These are phyloP conservation scores for Gallinago undulata DNA, from an alignment of 2,113 vertebrate genomes.

Conservation along the genomic window DNA sequence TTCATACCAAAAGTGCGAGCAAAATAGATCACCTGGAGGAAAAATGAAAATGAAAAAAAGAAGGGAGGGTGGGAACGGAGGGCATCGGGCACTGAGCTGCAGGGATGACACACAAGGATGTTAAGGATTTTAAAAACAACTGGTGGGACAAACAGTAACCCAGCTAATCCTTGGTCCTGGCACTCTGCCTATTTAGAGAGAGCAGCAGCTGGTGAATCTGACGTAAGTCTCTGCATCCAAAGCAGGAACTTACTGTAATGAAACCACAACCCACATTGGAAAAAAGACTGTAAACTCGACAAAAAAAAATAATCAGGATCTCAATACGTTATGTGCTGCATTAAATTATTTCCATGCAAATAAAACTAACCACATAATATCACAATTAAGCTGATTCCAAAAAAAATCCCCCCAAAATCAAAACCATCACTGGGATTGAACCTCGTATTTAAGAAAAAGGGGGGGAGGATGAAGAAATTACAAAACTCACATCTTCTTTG, in stretches of 20 bases:
- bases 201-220: constrained; percentile 64
- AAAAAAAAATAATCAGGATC: constrained; percentile 25
- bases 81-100: background rate
- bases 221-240: constrained; percentile 56
- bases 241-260: constrained; percentile 56
- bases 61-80: background rate
- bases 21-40: background rate
- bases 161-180: constrained; percentile 62
- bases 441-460: background rate
- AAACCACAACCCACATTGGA: constrained; percentile 40
- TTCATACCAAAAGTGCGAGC: background rate
- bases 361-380: background rate
- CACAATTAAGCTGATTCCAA: background rate
- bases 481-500: background rate
- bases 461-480: background rate
- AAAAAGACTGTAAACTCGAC: constrained; percentile 37
- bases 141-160: constrained; percentile 49
- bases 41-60: background rate
- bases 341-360: constrained; percentile 8
- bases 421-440: background rate
- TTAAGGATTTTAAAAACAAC: constrained; percentile 57
- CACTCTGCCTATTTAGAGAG: constrained; percentile 43
- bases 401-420: background rate
- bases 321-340: background rate
- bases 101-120: background rate